Conservation (phyloP, 2,797 vertebrate genomes). For the Buphagus erythrorhynchus region DNA sequence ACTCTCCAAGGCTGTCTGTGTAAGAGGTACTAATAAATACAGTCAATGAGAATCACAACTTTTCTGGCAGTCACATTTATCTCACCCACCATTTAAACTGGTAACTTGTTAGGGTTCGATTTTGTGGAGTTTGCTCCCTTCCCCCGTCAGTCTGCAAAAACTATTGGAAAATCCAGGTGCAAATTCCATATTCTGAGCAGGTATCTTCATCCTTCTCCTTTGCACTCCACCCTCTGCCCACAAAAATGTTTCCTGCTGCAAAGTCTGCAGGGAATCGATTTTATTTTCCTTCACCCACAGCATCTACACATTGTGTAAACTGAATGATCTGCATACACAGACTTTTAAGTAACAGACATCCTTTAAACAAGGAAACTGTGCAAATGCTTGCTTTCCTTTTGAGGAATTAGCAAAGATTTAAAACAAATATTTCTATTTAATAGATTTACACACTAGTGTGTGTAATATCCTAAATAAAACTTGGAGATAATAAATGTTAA, state of each 20-base stretch:
- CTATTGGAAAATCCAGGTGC: not conserved
- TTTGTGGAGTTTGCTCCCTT: not conserved
- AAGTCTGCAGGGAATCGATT: not conserved
- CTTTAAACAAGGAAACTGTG: not conserved
- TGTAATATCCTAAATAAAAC: not conserved
- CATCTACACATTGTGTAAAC: not conserved
- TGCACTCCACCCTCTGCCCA: not conserved
- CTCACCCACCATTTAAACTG: not conserved
- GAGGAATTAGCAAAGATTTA: not conserved
- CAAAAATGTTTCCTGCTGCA: not conserved
- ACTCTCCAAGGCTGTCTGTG: not conserved
- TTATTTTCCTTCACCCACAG: not conserved
- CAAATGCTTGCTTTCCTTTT: not conserved
- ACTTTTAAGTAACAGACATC: not conserved
- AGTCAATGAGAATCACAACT: not conserved
- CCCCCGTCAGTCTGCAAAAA: not conserved
- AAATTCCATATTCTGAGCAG: not conserved
- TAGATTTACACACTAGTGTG: not conserved
- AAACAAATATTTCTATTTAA: not conserved
- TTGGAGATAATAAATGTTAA: not conserved
- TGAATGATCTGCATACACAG: not conserved
- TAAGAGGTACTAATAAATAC: not conserved
- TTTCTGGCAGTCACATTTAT: rapidly evolving
- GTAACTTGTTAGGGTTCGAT: not conserved
- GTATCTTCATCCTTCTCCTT: not conserved